Conservation (phyloP, 2,888 invertebrate genomes). For the Selenia dentaria region DNA sequence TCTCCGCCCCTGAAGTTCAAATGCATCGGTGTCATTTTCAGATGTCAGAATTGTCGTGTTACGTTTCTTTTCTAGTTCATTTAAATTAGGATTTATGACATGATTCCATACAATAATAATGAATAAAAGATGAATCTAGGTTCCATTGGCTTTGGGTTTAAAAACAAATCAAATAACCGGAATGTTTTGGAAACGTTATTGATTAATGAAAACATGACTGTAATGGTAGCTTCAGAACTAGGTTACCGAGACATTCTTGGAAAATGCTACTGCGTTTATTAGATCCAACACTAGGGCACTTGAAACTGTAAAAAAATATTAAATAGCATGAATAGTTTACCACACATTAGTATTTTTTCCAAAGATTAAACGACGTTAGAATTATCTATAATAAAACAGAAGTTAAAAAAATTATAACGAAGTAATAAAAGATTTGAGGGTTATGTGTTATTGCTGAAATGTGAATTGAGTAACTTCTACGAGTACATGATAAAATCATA, state of each 20-base stretch:
- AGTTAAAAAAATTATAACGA: no score
- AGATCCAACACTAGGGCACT: background rate
- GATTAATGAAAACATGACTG: constrained; percentile 17
- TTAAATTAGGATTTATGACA: constrained; percentile 31
- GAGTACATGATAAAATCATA: constrained; percentile 40
- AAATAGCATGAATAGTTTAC: no score
- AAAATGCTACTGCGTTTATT: background rate
- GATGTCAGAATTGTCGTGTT: constrained; percentile 69
- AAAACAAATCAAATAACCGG: background rate
- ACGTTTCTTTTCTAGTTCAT: constrained; percentile 55
- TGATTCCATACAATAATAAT: constrained; percentile 4
- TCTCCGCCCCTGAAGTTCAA: constrained; percentile 68
- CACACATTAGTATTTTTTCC: no score
- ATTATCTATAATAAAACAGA: no score
- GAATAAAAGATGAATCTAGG: no score
- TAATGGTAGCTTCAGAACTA: constrained; percentile 3
- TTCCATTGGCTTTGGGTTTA: constrained; percentile 23
- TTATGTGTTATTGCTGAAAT: constrained; percentile 55
- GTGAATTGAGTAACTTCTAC: constrained; percentile 48
- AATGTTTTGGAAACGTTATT: constrained; percentile 12
- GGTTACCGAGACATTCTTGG: background rate
- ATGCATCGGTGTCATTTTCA: constrained; percentile 74
- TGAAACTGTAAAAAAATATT: background rate
- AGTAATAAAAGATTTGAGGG: background rate
- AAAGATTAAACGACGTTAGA: no score